Evolutionary conservation across 2,797 vertebrate species (phyloP).

Genomic region (Tachyglossus aculeatus): DNA sequence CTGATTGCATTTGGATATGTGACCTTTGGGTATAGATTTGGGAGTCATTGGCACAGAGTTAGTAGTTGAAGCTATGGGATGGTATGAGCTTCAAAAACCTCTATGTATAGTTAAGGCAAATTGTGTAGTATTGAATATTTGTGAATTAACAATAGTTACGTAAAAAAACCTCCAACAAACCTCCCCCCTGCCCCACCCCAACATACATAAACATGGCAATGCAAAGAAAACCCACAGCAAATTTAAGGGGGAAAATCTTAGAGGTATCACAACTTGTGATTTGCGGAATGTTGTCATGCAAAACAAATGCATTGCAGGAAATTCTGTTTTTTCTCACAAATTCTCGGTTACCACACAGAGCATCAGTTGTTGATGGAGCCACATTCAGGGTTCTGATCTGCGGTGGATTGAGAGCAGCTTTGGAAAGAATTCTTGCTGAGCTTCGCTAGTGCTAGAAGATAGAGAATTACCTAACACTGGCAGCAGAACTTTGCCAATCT

Average conservation of each 20-base stretch:
- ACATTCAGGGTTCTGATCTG: conserved; percentile 55
- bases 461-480: conserved; percentile 41
- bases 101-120: too few species aligned
- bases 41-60: too few species aligned
- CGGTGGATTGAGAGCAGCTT: conserved; percentile 47
- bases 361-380: conserved; percentile 61
- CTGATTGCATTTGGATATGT: too few species aligned
- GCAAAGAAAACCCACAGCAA: not conserved
- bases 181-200: too few species aligned
- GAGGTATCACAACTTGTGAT: conserved; percentile 21
- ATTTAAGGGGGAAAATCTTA: not conserved
- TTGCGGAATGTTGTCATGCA: conserved; percentile 58
- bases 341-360: conserved; percentile 50
- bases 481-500: conserved; percentile 36
- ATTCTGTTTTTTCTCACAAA: conserved; percentile 63
- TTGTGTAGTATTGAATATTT: too few species aligned
- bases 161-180: too few species aligned
- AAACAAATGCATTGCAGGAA: conserved; percentile 62
- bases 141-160: too few species aligned
- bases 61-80: too few species aligned
- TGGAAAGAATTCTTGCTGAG: conserved; percentile 61
- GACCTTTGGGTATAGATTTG: too few species aligned
- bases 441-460: conserved; percentile 48
- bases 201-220: conserved; percentile 17
- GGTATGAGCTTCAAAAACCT: too few species aligned